phyloP scores from a whole-genome alignment of 2,113 vertebrate genomes.

The Sphaerodactylus townsendi region DNA sequence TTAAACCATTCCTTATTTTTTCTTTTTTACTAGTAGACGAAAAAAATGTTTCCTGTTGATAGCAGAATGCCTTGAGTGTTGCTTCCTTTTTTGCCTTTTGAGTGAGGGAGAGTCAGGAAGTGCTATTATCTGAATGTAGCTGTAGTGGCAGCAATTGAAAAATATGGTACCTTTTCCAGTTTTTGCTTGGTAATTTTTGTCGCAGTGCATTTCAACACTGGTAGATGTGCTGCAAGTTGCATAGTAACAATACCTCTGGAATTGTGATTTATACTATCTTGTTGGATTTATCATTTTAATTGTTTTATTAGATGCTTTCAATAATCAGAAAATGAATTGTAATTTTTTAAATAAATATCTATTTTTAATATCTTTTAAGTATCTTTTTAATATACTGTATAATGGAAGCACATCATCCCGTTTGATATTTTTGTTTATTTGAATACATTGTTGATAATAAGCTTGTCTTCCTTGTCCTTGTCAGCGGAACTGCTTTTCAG shows the following conservation, averaged over 20 bases:
- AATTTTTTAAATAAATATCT: not conserved
- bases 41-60: conserved; percentile 12
- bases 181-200: not conserved
- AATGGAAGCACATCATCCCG: too few species aligned
- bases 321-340: not conserved
- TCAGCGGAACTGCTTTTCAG: too few species aligned
- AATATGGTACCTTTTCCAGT: not conserved
- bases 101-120: not conserved
- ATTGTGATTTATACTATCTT: not conserved
- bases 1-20: not conserved
- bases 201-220: not conserved
- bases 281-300: not conserved
- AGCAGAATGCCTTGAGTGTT: not conserved
- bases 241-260: not conserved
- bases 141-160: not conserved
- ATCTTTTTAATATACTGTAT: too few species aligned
- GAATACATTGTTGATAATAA: too few species aligned
- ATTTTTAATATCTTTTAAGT: too few species aligned
- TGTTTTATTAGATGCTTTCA: not conserved
- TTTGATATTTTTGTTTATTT: too few species aligned
- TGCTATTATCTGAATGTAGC: not conserved
- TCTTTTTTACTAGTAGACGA: not conserved
- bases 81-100: not conserved
- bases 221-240: not conserved
- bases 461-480: too few species aligned